A percentile compares a stretch with the other conserved stretches of the same genome.
Conservation (phyloP, 2,797 vertebrate genomes). For the Orientallactaga sibirica region DNA sequence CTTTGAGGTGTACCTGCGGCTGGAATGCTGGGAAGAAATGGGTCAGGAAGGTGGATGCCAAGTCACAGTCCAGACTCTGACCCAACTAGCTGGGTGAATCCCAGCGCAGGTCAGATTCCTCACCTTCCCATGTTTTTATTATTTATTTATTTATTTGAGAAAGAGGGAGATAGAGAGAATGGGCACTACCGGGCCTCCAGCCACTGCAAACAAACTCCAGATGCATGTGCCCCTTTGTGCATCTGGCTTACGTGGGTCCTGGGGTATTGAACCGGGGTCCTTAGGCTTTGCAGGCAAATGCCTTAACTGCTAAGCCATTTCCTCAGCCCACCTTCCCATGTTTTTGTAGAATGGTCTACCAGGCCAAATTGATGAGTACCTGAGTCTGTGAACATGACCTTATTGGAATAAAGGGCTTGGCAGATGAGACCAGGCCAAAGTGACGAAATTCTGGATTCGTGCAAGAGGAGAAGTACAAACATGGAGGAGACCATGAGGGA, state of each 20-base stretch:
- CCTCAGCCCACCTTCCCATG: fast-evolving
- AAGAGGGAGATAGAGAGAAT: no score
- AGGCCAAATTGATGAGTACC: neutral
- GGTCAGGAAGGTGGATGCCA: no score
- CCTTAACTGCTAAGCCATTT: no score
- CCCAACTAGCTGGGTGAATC: fast-evolving
- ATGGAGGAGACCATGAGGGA: neutral
- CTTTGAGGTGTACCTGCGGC: neutral
- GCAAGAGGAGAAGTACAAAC: neutral
- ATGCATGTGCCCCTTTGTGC: no score
- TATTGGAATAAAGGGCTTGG: neutral
- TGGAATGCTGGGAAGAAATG: neutral
- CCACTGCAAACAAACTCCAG: no score
- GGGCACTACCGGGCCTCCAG: no score
- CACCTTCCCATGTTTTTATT: fast-evolving
- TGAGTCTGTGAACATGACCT: neutral
- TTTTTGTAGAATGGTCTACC: no score
- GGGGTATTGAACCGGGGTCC: no score
- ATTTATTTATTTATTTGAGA: no score
- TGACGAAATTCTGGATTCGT: no score
- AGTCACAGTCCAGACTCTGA: neutral
- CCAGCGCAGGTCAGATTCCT: neutral
- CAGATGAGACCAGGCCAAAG: neutral
- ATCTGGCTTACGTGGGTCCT: no score
- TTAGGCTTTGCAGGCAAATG: no score